These are phyloP conservation scores for Gyps fulvus DNA, from an alignment of 2,113 vertebrate genomes.

Conservation along the genomic window DNA sequence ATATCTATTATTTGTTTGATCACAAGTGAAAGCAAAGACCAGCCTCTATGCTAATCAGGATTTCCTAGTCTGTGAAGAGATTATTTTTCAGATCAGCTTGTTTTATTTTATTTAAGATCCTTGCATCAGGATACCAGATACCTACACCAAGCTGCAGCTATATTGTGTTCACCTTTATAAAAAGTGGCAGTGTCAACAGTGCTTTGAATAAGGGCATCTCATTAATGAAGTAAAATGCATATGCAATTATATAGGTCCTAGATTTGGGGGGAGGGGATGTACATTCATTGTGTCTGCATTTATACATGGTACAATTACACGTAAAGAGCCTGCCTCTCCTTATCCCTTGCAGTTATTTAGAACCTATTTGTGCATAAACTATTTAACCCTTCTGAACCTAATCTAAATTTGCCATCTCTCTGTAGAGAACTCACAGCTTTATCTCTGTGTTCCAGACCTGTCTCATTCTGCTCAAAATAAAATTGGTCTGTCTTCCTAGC, in stretches of 20 bases:
- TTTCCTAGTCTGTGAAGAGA: neutral
- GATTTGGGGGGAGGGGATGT: neutral
- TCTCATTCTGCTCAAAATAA: neutral
- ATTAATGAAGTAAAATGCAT: neutral
- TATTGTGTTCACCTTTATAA: neutral
- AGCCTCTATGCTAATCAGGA: neutral
- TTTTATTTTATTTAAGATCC: neutral
- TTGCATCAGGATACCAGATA: neutral
- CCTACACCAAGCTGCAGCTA: neutral
- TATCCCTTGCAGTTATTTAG: neutral
- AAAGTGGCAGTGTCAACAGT: neutral
- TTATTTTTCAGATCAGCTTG: neutral
- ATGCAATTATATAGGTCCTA: neutral
- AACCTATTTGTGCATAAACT: neutral
- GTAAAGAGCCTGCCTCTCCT: neutral
- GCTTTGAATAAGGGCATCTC: neutral
- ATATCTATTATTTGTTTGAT: slow-evolving; percentile 8
- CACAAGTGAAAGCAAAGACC: neutral
- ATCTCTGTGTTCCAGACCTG: neutral
- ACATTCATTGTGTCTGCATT: neutral
- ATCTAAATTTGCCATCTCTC: neutral
- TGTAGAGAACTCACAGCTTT: neutral
- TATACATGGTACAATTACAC: neutral
- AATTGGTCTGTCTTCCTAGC: neutral
- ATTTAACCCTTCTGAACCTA: neutral